These are phyloP conservation scores for Rhegmatorhina hoffmannsi DNA, from an alignment of 2,113 vertebrate genomes.

Conservation along the genomic window DNA sequence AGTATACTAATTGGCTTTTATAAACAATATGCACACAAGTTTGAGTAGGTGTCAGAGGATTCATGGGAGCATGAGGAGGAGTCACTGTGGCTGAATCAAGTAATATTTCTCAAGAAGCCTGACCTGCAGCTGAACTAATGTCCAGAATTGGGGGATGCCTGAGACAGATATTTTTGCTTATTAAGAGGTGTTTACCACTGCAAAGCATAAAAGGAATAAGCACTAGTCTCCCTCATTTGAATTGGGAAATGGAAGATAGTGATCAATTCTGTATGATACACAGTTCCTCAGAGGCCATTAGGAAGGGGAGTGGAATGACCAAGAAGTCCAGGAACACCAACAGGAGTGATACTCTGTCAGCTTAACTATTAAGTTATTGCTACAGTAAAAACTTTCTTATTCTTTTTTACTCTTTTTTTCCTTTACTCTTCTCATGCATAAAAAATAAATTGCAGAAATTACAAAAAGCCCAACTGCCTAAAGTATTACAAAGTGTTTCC, in stretches of 20 bases:
- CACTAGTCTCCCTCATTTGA: background rate
- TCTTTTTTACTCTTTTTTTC: background rate
- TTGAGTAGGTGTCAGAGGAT: background rate
- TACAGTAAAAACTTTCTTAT: background rate
- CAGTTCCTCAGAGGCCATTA: background rate
- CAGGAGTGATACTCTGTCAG: background rate
- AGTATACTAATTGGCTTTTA: background rate
- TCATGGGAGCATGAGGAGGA: background rate
- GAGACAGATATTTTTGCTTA: background rate
- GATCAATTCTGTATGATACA: background rate
- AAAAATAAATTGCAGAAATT: constrained; percentile 9
- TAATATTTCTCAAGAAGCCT: background rate
- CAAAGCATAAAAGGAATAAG: background rate
- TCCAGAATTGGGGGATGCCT: background rate
- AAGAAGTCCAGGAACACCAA: background rate
- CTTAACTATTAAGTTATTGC: background rate
- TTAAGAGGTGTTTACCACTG: background rate
- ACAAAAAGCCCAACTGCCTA: background rate
- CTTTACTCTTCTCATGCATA: background rate
- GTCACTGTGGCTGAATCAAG: background rate
- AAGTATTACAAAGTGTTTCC: background rate
- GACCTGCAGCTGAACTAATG: background rate
- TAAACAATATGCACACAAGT: background rate
- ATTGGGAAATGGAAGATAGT: background rate
- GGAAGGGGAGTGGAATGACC: background rate